Base-by-base conservation (phyloP, 2,888 invertebrate species). In the Caenorhabditis angaria region DNA sequence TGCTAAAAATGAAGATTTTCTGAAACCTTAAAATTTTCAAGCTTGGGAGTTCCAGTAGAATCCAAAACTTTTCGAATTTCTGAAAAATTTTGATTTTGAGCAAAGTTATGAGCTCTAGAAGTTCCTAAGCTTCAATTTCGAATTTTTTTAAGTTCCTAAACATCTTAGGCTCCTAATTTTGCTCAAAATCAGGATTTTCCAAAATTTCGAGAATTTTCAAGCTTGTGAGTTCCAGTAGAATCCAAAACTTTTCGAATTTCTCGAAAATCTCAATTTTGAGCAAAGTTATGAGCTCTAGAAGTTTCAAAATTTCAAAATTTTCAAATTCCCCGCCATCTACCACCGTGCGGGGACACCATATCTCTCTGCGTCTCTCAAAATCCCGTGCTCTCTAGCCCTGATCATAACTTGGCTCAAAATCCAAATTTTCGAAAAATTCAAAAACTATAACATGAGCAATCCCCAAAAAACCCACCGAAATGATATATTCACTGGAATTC, bases 401-500 rank as follows among this genome's bases (percentile, higher is more conserved):
- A n/a, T n/a, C 10, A 32, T 32, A 32, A 8, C 41, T 41, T 14
- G 6, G 41, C 41, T 41, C 41, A 41, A 41, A 41, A 41, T 41
- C 41, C 10, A 32, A 8, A 8, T 32, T 32, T 32, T 32, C 12
- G 32, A 32, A 32, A 32, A 32, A 32, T 32, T 32, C 32, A 12
- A 5, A 32, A 12, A 5, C 20, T 20, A 5, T 32, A 32, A 32
- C 5, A 32, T 24, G 6, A 5, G 6, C 6, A 55, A n/a, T 8
- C 29, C 27, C 24, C 50, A 50, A 18, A 4, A 4, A 50, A 32
- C 53, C 12, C 60, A 78, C 78, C 65, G 78, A 76, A 32, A 78
- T 71, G 57, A 78, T 53, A 61, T 78, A 61, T n/a, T 62, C 53
- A 20, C 66, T 70, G 1, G 76, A 76, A 47, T 78, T 51, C 28